A percentile compares a stretch with the other conserved stretches of the same genome.
Conservation (phyloP, 2,888 invertebrate genomes). For the Drosophila algonquin region DNA sequence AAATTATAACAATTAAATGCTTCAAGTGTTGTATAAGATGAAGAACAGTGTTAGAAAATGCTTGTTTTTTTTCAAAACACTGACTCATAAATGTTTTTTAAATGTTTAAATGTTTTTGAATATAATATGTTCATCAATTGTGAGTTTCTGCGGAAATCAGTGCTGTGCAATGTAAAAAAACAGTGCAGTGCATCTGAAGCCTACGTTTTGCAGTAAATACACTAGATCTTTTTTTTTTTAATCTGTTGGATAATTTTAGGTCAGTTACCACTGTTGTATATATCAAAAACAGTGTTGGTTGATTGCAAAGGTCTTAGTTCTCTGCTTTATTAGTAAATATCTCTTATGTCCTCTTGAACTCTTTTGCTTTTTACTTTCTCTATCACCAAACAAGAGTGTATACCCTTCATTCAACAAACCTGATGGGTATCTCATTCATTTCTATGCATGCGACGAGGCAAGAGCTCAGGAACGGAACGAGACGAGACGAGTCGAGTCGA, state of each 20-base stretch:
- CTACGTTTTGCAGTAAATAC: not conserved
- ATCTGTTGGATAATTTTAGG: not conserved
- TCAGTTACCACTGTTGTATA: not conserved
- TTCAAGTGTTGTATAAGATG: not conserved
- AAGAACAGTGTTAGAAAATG: not conserved
- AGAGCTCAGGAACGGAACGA: constrained; percentile 26
- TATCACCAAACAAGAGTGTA: not conserved
- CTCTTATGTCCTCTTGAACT: not conserved
- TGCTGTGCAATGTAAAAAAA: no score
- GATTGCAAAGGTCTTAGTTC: not conserved
- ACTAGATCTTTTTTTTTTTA: not conserved
- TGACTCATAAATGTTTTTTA: no score
- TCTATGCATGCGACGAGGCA: constrained; percentile 54
- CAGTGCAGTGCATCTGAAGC: no score
- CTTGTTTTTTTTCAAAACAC: not conserved
- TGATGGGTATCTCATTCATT: constrained; percentile 66
- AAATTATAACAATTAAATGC: no score
- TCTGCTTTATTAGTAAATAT: not conserved
- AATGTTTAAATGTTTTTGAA: no score
- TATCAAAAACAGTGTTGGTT: not conserved
- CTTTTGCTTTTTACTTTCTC: not conserved
- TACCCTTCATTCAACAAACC: not conserved
- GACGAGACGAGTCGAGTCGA: constrained; percentile 10
- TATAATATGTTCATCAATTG: not conserved
- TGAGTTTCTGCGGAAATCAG: not conserved